Base-by-base conservation (phyloP, 2,888 invertebrate genomes). In the Ectemnius cavifrons region DNA sequence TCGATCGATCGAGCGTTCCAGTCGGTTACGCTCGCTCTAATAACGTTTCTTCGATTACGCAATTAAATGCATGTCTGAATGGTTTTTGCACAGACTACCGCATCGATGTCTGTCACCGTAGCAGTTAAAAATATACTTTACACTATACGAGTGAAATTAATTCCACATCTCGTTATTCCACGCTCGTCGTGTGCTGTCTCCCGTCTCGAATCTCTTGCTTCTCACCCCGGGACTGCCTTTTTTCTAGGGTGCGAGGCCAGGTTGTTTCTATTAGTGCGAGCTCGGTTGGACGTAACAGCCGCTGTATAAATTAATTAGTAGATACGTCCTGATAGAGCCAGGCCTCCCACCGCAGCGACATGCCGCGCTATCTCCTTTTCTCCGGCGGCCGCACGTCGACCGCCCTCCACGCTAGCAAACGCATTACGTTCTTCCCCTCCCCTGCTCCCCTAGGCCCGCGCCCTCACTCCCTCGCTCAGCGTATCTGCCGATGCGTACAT, bases 261-360 rank as follows among this genome's bases (percentile, higher is more conserved):
- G 71, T 60, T 73, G 83, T 83, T 82, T 82, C 82, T 82, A 83
- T 82, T 81, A 83, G 81, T 83, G 79, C 72, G 72, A 77, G 68
- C 78, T 82, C 37, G 8, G 72, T 72, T 81, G 37, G 37, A 37
- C 81, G 74, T 71, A 67, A 71, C 77, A 71, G 75, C 71, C 37
- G 37, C 75, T 77, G 79, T 80, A 76, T 79, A 79, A 85, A 85
- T 85, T 85, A 83, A 85, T 85, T 82, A 84, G 77, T 80, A 82
- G 82, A 82, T 82, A 84, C 79, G 81, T 79, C 82, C 75, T 67
- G 82, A 84, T 82, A 82, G 37, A 37, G 37, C 77, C 75, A 59
- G 80, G 75, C 78, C 83, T 82, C 77, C 80, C 83, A 84, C 81
- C 83, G 81, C 79, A 84, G 37, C 80, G 81, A 83, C 78, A 79